Percentiles rank a stretch among this genome's conserved stretches.
Evolutionary conservation across 1,140 invertebrate genomes (phyloP).

Genomic region (Drosophila repletoides): DNA sequence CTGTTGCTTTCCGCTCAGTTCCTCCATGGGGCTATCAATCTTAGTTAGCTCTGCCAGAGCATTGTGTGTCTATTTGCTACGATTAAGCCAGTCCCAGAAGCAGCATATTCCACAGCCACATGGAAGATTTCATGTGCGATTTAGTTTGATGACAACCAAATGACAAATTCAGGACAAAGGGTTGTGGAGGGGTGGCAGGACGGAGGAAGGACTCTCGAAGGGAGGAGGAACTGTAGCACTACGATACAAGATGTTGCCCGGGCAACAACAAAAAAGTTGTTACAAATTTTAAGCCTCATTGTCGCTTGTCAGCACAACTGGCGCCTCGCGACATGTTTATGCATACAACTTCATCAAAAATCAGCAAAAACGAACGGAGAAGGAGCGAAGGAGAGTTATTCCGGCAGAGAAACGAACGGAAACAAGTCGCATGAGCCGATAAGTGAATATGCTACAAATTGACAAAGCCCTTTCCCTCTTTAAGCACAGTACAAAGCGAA

Average conservation of each 20-base stretch:
- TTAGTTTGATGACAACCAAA: constrained; percentile 45
- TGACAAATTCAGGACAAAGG: constrained; percentile 28
- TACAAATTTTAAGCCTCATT: constrained; percentile 68
- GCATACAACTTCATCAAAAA: constrained; percentile 79
- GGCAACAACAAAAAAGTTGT: constrained; percentile 53
- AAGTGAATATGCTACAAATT: constrained; percentile 77
- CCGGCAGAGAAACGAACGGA: neutral
- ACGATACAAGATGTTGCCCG: constrained; percentile 54
- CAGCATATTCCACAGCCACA: constrained; percentile 18
- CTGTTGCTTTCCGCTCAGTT: neutral
- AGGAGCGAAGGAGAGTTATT: neutral
- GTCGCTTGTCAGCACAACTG: constrained; percentile 77
- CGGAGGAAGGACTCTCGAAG: too few species aligned
- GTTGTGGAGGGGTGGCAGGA: neutral
- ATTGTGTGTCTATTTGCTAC: constrained; percentile 12
- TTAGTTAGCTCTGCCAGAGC: constrained; percentile 62
- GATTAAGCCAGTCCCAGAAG: constrained; percentile 6
- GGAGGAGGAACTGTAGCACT: neutral
- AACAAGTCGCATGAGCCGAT: constrained; percentile 39
- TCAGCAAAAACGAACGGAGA: constrained; percentile 13
- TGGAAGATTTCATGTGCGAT: constrained; percentile 26
- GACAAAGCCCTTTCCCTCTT: constrained; percentile 24
- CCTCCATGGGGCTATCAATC: constrained; percentile 49
- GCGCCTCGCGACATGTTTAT: constrained; percentile 74
- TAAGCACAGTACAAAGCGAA: constrained; percentile 4